Base-by-base conservation (phyloP, 2,888 invertebrate genomes). In the Temnothorax unifasciatus region DNA sequence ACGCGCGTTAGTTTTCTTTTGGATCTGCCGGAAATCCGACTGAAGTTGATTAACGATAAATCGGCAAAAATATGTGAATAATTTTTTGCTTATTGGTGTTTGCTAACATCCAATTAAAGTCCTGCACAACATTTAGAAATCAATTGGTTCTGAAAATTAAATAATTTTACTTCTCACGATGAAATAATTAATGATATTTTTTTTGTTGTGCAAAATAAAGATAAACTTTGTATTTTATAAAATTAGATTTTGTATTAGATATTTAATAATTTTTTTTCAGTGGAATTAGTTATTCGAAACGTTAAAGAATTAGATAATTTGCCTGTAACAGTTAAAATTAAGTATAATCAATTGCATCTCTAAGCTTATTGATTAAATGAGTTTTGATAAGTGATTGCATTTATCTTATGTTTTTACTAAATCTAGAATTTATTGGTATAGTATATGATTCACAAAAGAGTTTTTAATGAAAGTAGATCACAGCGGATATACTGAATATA, bases 21-120 rank as follows among this genome's bases (percentile, higher is more conserved):
- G 9, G 29, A 54, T 57, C 69, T 57, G 29, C 41, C 29, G 59
- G 34, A 47, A 69, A 59, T 44, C 8, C 59, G 21, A 47, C 2
- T 21, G 21, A 18, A 59, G 18, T 79, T 34, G 6, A 79, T 64
- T 52, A 64, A 52, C 34, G 50, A 15, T 21, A 50, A 75, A 76
- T 34, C 29, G 15, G 13, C 8, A 59, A 59, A 41, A 34, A 21
- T 44, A 13, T 15, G 15, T n/a, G 25, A 50, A 38, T 8, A 34
- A 75, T 15, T 2, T 15, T 44, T 25, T 4, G 11, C 11, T 38
- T 59, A 29, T 15, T 66, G 34, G 1, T 11, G 15, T 64, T 34
- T 18, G 15, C 18, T 13, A 74, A 18, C 6, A 3, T 44, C 44
- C 29, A 29, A 6, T 34, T 34, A 34, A 34, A 38, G 38, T 21